Conservation (phyloP, 2,888 invertebrate species). For the Cantharis lateralis region DNA sequence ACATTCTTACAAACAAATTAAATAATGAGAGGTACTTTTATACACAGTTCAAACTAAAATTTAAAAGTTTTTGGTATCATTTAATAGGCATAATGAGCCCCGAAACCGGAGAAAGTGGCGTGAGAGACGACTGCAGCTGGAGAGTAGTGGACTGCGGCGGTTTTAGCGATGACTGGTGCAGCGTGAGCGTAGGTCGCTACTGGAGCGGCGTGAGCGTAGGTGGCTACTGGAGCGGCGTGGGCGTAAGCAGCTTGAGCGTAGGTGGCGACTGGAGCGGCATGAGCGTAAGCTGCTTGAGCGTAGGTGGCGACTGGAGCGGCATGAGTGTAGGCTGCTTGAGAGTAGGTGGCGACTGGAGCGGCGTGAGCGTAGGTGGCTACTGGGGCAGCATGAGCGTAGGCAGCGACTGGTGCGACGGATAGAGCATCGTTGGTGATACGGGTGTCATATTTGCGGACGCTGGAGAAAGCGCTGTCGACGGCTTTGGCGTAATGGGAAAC, state of each 20-base stretch:
- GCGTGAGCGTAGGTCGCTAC: conserved; percentile 42
- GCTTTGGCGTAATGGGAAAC: conserved; percentile 64
- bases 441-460: conserved; percentile 64
- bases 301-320: conserved; percentile 46
- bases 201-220: conserved; percentile 46
- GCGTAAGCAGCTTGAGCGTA: conserved; percentile 48
- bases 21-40: background rate
- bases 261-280: conserved; percentile 39
- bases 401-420: conserved; percentile 52
- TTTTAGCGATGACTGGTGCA: conserved; percentile 44
- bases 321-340: conserved; percentile 44
- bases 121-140: conserved; percentile 68
- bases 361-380: conserved; percentile 44
- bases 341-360: conserved; percentile 51
- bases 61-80: conserved; percentile 10
- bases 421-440: conserved; percentile 62
- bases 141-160: conserved; percentile 59
- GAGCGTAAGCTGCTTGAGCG: conserved; percentile 27
- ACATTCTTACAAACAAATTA: background rate
- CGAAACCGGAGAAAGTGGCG: conserved; percentile 67
- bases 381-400: conserved; percentile 51
- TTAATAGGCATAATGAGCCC: conserved; percentile 70
- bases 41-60: conserved; percentile 3
- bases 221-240: conserved; percentile 50
- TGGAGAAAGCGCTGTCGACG: conserved; percentile 64